Evolutionary conservation across 2,888 invertebrate species (phyloP), one percentile per base, ranked within the genome.

Genomic region (Catocala sponsa): DNA sequence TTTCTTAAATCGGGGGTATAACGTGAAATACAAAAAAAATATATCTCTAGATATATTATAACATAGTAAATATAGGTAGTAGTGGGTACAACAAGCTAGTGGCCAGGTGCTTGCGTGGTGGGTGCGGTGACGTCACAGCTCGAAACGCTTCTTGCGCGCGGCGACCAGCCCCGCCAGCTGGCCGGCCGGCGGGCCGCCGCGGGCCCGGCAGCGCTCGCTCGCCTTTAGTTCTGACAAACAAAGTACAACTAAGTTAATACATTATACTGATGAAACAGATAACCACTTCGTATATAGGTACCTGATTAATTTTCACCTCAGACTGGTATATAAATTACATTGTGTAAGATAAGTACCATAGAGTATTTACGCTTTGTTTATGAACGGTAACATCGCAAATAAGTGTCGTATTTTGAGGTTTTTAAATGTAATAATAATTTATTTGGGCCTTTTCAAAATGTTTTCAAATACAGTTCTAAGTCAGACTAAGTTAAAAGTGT

Each of bases 131-230:
- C 60, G 65, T 75, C 69, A 83, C 55, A 95, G 91, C 88, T 96
- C 96, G 92, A 96, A 96, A 86, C 95, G 95, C 90, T 96, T 96
- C 91, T 96, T 96, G 85, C 96, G 95, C 91, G 96, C 96, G 83
- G 96, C 96, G 92, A 97, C 97, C 95, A 96, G 95, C 88, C 97
- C 97, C 88, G 94, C 95, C 82, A 95, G 95, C 85, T 96, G 77
- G 69, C 88, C 88, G 55, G 94, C 95, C 82, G 95, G 95, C 85
- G 96, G 77, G 69, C 88, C 88, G 55, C 85, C 83, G 78, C 90
- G 87, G 73, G 87, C 89, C 74, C 92, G 87, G 80, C 94, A 92
- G 68, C 92, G 91, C 70, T 88, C 81, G 33, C 72, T 71, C 59
- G 82, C 64, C 70, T 81, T 91, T 79, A 92, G 80, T 94, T 95